These are phyloP conservation scores for Polyommatus iphigenia DNA, from an alignment of 2,888 invertebrate species.

Conservation along the genomic window DNA sequence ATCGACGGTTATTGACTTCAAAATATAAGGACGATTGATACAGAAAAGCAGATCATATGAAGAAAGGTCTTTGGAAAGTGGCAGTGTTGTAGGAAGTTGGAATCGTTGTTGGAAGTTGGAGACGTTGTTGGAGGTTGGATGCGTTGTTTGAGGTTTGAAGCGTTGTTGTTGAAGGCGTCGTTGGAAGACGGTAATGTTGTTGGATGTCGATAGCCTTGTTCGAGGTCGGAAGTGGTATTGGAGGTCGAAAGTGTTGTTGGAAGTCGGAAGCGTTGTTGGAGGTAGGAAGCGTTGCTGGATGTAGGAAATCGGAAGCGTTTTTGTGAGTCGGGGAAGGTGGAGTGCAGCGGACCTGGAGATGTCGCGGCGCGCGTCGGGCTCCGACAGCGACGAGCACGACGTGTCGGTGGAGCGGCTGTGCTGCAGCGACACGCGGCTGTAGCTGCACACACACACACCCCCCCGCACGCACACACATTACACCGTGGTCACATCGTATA, in stretches of 20 bases:
- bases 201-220: no score
- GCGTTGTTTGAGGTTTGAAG: background rate
- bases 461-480: conserved; percentile 19
- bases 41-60: no score
- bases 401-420: conserved; percentile 71
- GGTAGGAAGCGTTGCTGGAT: background rate
- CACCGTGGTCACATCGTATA: background rate
- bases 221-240: no score
- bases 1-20: no score
- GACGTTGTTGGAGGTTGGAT: no score
- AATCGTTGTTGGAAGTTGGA: no score
- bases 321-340: conserved; percentile 15
- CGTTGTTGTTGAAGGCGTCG: no score
- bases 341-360: conserved; percentile 50
- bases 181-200: no score
- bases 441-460: conserved; percentile 52
- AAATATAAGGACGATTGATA: no score
- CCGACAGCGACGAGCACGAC: conserved; percentile 62
- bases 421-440: conserved; percentile 74
- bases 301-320: background rate
- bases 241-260: no score
- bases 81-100: no score
- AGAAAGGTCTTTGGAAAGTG: no score
- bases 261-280: background rate
- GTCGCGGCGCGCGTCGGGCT: conserved; percentile 55